Conservation (phyloP, 2,888 invertebrate species). For the Corbicula japonica region DNA sequence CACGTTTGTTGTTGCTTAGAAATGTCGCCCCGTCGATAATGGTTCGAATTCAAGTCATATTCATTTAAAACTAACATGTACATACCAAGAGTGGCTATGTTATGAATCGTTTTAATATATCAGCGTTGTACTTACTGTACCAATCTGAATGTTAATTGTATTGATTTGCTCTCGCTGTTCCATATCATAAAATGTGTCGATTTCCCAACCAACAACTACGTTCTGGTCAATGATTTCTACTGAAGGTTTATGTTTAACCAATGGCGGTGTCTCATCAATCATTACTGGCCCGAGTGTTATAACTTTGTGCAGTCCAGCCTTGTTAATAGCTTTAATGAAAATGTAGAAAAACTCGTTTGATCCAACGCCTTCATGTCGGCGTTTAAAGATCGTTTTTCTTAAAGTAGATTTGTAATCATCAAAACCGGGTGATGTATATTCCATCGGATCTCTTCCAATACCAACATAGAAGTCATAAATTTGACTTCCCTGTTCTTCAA, state of each 20-base stretch:
- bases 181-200: constrained; percentile 55
- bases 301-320: constrained; percentile 57
- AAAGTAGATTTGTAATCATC: constrained; percentile 50
- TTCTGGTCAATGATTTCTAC: constrained; percentile 26
- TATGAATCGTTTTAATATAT: too few relatives aligned
- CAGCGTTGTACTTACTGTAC: constrained; percentile 43
- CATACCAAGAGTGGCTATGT: too few relatives aligned
- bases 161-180: constrained; percentile 61
- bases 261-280: constrained; percentile 61
- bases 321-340: constrained; percentile 64
- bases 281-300: constrained; percentile 65
- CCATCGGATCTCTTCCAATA: constrained; percentile 40
- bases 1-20: too few relatives aligned
- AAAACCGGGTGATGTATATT: constrained; percentile 49
- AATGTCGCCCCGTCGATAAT: too few relatives aligned
- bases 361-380: constrained; percentile 59
- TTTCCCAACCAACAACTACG: constrained; percentile 59
- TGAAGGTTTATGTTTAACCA: constrained; percentile 31
- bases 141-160: constrained; percentile 48
- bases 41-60: too few relatives aligned
- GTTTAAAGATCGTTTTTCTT: constrained; percentile 40
- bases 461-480: constrained; percentile 64
- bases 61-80: too few relatives aligned
- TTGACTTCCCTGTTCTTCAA: constrained; percentile 62
- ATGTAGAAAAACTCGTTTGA: constrained; percentile 56